Conservation (phyloP, 2,888 invertebrate genomes). For the Pyralis farinalis region DNA sequence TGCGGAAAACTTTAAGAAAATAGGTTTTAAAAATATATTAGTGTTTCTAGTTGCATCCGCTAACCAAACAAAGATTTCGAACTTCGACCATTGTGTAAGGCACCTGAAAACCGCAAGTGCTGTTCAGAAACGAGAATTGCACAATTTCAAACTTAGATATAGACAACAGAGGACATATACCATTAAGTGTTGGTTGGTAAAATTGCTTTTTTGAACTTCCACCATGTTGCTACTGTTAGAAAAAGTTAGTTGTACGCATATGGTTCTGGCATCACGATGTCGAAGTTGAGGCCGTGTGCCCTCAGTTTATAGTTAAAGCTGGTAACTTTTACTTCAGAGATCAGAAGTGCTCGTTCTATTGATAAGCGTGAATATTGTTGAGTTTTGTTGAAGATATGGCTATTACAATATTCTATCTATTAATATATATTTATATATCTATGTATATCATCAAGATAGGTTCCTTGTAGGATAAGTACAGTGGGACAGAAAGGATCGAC, state of each 20-base stretch:
- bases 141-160: slow-evolving; percentile 74
- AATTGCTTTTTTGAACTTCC: slow-evolving; percentile 76
- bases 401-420: no score
- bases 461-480: no score
- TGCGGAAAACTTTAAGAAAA: slow-evolving; percentile 12
- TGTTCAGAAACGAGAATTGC: slow-evolving; percentile 66
- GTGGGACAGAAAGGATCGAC: no score
- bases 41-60: slow-evolving; percentile 42
- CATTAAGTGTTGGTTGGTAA: slow-evolving; percentile 64
- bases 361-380: no score
- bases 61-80: slow-evolving; percentile 61
- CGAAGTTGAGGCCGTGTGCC: not conserved
- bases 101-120: slow-evolving; percentile 62
- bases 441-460: no score
- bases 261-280: not conserved
- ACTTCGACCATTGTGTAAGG: slow-evolving; percentile 58
- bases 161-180: slow-evolving; percentile 61
- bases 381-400: no score
- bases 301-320: not conserved
- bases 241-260: slow-evolving; percentile 52
- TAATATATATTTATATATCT: no score
- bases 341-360: not conserved
- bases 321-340: not conserved
- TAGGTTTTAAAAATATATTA: slow-evolving; percentile 21
- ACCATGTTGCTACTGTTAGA: slow-evolving; percentile 58